Evolutionary conservation across 2,797 vertebrate genomes (phyloP).

Genomic region (Pelochelys cantorii): DNA sequence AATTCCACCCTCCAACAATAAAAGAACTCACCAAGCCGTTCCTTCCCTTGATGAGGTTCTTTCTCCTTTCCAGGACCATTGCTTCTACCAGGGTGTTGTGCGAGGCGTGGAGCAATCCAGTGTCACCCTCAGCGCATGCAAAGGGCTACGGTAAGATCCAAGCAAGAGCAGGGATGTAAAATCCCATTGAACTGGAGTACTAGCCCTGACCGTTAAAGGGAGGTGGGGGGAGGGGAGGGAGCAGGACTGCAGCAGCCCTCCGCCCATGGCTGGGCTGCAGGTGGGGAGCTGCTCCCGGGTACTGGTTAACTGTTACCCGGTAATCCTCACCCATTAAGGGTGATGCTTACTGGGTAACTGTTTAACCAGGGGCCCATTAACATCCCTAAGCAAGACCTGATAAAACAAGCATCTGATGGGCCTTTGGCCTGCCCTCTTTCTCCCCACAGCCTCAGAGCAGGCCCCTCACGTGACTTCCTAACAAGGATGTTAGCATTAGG

Average conservation of each 20-base stretch:
- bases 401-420: neutral
- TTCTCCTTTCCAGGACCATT: conserved; percentile 88
- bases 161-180: too few relatives aligned
- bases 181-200: too few relatives aligned
- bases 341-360: too few relatives aligned
- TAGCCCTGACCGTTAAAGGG: too few relatives aligned
- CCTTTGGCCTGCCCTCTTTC: neutral
- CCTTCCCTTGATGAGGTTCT: neutral
- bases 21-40: neutral
- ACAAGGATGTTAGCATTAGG: neutral
- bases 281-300: too few relatives aligned
- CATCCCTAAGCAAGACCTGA: neutral
- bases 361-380: too few relatives aligned
- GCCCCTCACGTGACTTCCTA: neutral
- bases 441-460: neutral
- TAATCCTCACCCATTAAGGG: too few relatives aligned
- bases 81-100: conserved; percentile 93
- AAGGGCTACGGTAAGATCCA: conserved; percentile 89
- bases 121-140: conserved; percentile 90
- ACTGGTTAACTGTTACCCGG: too few relatives aligned
- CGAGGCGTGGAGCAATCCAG: conserved; percentile 84
- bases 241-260: too few relatives aligned
- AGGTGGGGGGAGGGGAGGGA: too few relatives aligned
- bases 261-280: too few relatives aligned
- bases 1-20: neutral